A percentile compares a stretch with the other conserved stretches of the same genome.
These are phyloP conservation scores for Hecatera dysodea DNA, from an alignment of 2,888 invertebrate species.

Conservation along the genomic window DNA sequence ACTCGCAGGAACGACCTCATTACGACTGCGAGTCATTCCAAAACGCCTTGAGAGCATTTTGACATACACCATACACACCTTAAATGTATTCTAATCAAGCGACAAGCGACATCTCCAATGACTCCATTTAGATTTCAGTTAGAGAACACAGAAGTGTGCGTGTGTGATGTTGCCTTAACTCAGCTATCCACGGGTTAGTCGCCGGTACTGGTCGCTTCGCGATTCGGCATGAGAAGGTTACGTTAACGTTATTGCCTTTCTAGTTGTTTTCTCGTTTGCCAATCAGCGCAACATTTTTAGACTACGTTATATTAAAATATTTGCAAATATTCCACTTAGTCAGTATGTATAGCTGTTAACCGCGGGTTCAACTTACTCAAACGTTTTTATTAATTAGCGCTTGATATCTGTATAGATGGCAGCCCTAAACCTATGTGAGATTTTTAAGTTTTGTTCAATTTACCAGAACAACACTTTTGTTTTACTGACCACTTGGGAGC, in stretches of 20 bases:
- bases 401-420: background rate
- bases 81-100: no score
- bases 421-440: background rate
- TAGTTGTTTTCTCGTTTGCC: background rate
- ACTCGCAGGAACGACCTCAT: background rate
- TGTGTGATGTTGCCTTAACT: background rate
- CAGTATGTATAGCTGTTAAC: background rate
- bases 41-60: background rate
- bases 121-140: background rate
- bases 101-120: background rate
- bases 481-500: background rate
- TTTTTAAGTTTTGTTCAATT: background rate
- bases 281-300: background rate
- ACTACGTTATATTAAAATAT: background rate
- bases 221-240: background rate
- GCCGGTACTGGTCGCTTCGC: background rate
- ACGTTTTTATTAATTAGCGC: background rate
- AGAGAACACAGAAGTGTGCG: background rate
- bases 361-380: background rate
- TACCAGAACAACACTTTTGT: background rate
- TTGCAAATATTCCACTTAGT: background rate
- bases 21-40: background rate
- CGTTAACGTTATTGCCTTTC: slow-evolving; percentile 3
- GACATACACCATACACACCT: no score
- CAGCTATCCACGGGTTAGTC: background rate